Conservation (phyloP, 2,888 invertebrate species). For the Uropetala carovei region DNA sequence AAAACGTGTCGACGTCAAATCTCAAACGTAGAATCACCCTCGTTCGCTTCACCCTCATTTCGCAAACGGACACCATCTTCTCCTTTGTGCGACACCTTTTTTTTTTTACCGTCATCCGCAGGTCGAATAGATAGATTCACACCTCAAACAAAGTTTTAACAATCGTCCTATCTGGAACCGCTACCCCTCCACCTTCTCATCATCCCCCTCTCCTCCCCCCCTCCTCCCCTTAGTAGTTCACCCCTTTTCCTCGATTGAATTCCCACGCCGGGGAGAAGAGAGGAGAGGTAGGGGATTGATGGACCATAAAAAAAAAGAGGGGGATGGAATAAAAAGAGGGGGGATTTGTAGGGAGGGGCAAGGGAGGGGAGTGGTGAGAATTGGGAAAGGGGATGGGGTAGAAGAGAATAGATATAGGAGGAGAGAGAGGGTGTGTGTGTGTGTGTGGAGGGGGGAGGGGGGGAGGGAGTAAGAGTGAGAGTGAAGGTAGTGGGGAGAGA, state of each 20-base stretch:
- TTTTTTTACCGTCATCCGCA: neutral
- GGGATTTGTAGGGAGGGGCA: neutral
- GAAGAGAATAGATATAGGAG: neutral
- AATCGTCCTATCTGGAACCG: conserved; percentile 24
- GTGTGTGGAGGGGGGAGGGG: neutral
- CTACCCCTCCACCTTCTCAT: neutral
- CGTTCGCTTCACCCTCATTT: neutral
- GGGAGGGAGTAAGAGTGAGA: neutral
- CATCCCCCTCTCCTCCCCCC: too few relatives aligned
- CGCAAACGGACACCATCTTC: neutral
- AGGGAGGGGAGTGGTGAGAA: too few relatives aligned
- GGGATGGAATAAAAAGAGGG: neutral
- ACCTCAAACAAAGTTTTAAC: conserved; percentile 32
- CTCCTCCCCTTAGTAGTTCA: neutral
- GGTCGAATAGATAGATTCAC: conserved; percentile 28
- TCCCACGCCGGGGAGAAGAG: conserved; percentile 2
- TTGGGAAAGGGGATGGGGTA: neutral
- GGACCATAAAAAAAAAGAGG: conserved; percentile 9
- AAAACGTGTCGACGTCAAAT: too few relatives aligned
- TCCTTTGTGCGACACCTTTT: neutral
- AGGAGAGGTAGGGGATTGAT: neutral
- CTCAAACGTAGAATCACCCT: neutral
- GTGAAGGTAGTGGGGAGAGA: neutral
- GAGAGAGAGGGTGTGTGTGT: neutral
- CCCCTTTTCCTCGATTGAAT: conserved; percentile 16